Evolutionary conservation across 1,140 invertebrate genomes (phyloP).

Genomic region (Drosophila malerkotliana): DNA sequence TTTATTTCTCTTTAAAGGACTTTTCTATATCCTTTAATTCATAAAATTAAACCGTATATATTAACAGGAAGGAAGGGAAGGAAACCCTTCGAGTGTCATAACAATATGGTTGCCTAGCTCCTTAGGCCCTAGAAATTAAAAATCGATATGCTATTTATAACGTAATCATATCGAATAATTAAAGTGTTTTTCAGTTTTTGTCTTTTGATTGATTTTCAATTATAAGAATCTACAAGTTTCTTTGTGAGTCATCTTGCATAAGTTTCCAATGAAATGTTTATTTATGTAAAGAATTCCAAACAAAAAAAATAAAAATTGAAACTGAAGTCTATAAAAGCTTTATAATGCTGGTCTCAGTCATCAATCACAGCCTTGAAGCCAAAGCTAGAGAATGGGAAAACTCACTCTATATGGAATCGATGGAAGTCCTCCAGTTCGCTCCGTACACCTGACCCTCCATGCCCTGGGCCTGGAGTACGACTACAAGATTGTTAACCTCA

Average conservation of each 20-base stretch:
- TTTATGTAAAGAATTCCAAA: not conserved
- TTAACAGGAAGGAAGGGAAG: too few relatives aligned
- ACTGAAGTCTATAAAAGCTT: not conserved
- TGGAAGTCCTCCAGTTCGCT: constrained; percentile 84
- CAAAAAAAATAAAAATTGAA: not conserved
- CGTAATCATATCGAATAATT: not conserved
- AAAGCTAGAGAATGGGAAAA: constrained; percentile 54
- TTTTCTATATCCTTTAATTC: too few relatives aligned
- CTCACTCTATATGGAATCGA: constrained; percentile 63
- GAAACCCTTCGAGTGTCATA: too few relatives aligned
- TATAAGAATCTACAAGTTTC: too few relatives aligned
- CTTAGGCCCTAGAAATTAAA: not conserved
- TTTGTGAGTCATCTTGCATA: too few relatives aligned
- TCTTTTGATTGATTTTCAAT: not conserved
- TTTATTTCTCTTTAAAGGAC: too few relatives aligned
- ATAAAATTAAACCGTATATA: too few relatives aligned
- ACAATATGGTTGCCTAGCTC: too few relatives aligned
- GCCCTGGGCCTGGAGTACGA: constrained; percentile 83
- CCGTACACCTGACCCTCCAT: constrained; percentile 83
- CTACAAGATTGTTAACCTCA: constrained; percentile 85
- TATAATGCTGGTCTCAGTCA: not conserved
- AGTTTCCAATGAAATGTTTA: not conserved
- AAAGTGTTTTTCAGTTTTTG: not conserved
- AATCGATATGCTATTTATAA: not conserved
- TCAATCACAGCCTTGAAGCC: too few relatives aligned